Base-by-base conservation (phyloP, 1,140 invertebrate genomes). In the Drosophila bipectinata region DNA sequence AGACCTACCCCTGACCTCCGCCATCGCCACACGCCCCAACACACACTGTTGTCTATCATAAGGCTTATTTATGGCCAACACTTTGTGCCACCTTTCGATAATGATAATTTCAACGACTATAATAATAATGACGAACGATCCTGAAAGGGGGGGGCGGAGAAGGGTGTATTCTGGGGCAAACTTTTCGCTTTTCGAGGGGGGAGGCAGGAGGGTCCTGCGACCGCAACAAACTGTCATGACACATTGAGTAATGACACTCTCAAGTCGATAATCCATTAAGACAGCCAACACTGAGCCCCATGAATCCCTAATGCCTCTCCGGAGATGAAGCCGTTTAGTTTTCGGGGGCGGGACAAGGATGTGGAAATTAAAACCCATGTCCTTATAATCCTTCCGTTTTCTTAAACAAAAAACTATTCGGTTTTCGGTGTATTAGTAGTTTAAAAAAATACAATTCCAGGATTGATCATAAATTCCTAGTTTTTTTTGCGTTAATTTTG, bases 221-320 rank as follows among this genome's bases (percentile, higher is more conserved):
- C 21, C 10, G 53, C 52, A 18, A 53, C 28, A 67, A 51, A 72
- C 37, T 57, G 69, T 59, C 55, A 56, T 77, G 80, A 84, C 80
- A 84, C 62, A 85, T 84, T 85, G 80, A 85, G 73, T 84, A 84
- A 84, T 84, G 80, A 76, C 63, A 45, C 41, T 61, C 78, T 64
- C 56, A 32, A 77, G 77, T 72, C 82, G 67, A 80, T 80, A 84
- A 77, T 80, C 83, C 41, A 77, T 66, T 55, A 44, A 34, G 44
- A 64, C 51, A 60, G 41, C 69, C 59, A 44, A n/a, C 68, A 30
- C 52, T 63, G 52, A 68, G 79, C 62, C 58, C 60, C 24, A 63
- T 82, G 79, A 77, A 82, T 72, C 62, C 66, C 53, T 57, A 62
- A 62, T 72, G 67, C 54, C 48, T n/a, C 37, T 56, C 15, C 37